Percentiles rank a stretch among this genome's conserved stretches.
These are phyloP conservation scores for Drosophila lacteicornis DNA, from an alignment of 1,140 invertebrate species.

Conservation along the genomic window DNA sequence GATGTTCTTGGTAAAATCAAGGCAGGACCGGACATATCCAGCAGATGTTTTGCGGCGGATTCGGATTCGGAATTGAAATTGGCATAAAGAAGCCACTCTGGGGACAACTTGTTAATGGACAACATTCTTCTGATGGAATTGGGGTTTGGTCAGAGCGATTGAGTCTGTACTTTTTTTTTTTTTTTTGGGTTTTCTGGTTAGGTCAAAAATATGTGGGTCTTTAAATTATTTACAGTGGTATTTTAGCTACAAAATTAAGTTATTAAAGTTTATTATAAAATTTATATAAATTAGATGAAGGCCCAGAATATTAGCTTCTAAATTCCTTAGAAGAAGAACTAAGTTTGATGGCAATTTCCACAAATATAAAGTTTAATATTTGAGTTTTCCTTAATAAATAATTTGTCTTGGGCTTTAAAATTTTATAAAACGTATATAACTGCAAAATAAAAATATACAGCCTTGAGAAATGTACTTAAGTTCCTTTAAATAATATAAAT, in stretches of 20 bases:
- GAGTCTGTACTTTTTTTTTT: conserved; percentile 1
- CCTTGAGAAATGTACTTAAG: too few species aligned
- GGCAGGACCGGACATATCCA: conserved; percentile 34
- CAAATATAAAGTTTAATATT: too few species aligned
- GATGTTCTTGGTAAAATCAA: conserved; percentile 33
- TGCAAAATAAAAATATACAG: too few species aligned
- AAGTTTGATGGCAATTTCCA: too few species aligned
- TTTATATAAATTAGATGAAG: too few species aligned
- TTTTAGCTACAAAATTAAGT: not conserved
- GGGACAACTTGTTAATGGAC: conserved; percentile 77
- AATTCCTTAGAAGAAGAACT: too few species aligned
- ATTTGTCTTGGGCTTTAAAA: too few species aligned
- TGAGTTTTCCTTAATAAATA: too few species aligned
- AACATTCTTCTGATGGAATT: conserved; percentile 70
- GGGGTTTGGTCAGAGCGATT: conserved; percentile 8
- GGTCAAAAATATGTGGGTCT: conserved; percentile 51
- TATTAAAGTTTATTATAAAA: not conserved
- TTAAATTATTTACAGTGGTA: conserved; percentile 43
- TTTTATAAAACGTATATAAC: too few species aligned
- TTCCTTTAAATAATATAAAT: too few species aligned
- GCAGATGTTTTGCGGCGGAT: conserved; percentile 65
- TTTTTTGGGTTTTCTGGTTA: conserved; percentile 32
- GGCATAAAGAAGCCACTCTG: conserved; percentile 39
- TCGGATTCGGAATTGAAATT: not conserved
- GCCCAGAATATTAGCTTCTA: too few species aligned